Evolutionary conservation across 1,140 invertebrate species (phyloP), one percentile per base, ranked within the genome.

Genomic region (Drosophila ambigua): DNA sequence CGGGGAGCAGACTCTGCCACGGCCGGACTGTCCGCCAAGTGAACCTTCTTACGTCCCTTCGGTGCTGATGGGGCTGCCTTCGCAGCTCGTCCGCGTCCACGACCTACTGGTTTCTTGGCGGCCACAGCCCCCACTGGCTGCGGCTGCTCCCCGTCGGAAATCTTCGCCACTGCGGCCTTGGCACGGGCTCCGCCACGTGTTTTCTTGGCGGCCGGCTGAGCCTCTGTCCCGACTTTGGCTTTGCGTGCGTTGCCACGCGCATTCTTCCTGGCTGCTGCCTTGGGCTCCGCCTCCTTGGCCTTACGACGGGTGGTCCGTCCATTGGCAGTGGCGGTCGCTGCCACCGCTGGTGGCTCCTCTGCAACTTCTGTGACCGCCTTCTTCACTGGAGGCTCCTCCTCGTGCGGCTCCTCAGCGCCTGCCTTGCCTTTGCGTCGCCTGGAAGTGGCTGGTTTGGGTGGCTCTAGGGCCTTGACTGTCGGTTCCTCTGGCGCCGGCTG

Each of bases 391-490:
- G 72, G 46, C 35, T 71, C 79, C 0, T 77, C 63, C 7, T n/a
- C n/a, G n/a, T n/a, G n/a, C n/a, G 72, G 46, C 35, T 71, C 79
- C 0, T 77, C 63, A n/a, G n/a, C n/a, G n/a, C n/a, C n/a, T n/a
- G n/a, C n/a, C 7, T 20, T 41, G 7, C 16, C 16, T 1, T 16
- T 16, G 16, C 72, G 62, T 2, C 68, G 35, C 16, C 45, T 88
- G 5, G 84, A 79, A 15, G 83, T 83, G 5, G 24, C 54, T 2
- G 83, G 53, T 5, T 78, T 61, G 0, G 52, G 69, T 6, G 26
- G 45, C 23, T 83, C 83, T 6, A 88, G 45, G 1, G 72, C 76
- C 35, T 88, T 88, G 28, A 46, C 49, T 6, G 78, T 79, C 13
- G 64, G 73, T 88, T 62, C 11, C 83, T 72, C 0, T 72, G 8